Base-by-base conservation (phyloP, 2,797 vertebrate genomes). In the Protosalanx chinensis region DNA sequence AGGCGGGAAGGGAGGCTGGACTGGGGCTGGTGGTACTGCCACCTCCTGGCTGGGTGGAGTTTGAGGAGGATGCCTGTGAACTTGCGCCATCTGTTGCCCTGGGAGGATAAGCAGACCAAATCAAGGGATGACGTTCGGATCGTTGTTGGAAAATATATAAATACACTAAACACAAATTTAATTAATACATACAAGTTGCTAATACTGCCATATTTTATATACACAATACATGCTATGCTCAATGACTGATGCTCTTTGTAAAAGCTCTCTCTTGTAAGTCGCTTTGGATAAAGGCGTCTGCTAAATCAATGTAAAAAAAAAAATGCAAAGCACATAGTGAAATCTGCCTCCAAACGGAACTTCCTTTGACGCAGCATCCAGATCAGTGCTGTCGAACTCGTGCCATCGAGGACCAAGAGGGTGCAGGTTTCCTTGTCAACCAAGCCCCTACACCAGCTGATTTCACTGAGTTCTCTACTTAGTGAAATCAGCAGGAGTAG, bases 41-140 rank as follows among this genome's bases (percentile, higher is more conserved):
- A 15, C 80, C 79, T 66, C 71, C 90, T 69, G 82, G 86, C 88
- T 89, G 90, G 72, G 88, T 78, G 73, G 90, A 81, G 80, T 85
- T 71, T 72, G 90, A 88, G 73, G 81, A 87, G 41, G 91, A 88
- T 35, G 84, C 58, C 63, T 85, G 91, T 56, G 90, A 88, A 87
- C 88, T 89, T 67, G 87, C 84, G 30, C 88, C 89, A 84, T 91
- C 91, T 81, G 87, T 83, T 71, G 91, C 72, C 88, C 93, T 94
- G 67, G 3, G 80, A 46, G 61, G 30, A 73, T 23, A 4, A 82
- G 63, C 51, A 56, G n/a, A 56, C 51, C 4, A 4, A 1, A 5
- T n/a, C 18, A 1, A 18, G 16, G n/a, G 16, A 4, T 56, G 4
- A 6, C 3, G 18, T n/a, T 16, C 18, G n/a, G 2, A 5, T 56